Evolutionary conservation across 2,888 invertebrate genomes (phyloP).

Genomic region (Onchidella celtica): DNA sequence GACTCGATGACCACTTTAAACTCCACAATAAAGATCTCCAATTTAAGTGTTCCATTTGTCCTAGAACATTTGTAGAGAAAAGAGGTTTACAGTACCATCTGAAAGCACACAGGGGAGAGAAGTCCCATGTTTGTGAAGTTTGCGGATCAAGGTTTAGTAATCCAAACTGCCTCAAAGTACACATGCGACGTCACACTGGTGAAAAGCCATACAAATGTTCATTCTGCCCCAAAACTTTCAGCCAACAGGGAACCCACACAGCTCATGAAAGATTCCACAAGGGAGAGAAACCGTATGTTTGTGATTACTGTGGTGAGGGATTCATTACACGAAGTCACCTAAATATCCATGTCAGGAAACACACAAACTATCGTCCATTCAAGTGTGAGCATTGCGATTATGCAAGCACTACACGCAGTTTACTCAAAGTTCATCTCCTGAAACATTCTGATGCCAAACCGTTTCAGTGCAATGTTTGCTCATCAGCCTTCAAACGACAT

Average conservation of each 20-base stretch:
- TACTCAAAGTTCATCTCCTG: constrained; percentile 41
- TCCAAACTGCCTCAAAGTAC: constrained; percentile 49
- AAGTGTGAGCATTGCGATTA: constrained; percentile 51
- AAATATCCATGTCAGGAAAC: constrained; percentile 48
- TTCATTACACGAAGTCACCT: constrained; percentile 48
- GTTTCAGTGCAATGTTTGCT: constrained; percentile 39
- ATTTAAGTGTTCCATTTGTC: constrained; percentile 40
- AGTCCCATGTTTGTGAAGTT: constrained; percentile 46
- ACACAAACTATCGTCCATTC: constrained; percentile 48
- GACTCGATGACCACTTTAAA: constrained; percentile 46
- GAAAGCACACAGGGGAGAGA: constrained; percentile 48
- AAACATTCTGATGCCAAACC: constrained; percentile 43
- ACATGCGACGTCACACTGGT: constrained; percentile 51
- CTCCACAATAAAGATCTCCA: constrained; percentile 47
- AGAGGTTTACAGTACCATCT: constrained; percentile 42
- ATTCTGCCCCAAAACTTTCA: constrained; percentile 47
- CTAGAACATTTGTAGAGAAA: constrained; percentile 48
- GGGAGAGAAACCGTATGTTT: constrained; percentile 50
- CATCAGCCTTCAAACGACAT: constrained; percentile 46
- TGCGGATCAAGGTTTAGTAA: constrained; percentile 50
- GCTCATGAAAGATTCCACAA: constrained; percentile 42
- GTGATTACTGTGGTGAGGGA: constrained; percentile 48
- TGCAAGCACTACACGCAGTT: constrained; percentile 36
- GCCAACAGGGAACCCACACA: constrained; percentile 42
- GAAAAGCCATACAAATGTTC: constrained; percentile 51